Percentiles rank a stretch among this genome's conserved stretches.
Conservation (phyloP, 2,113 vertebrate species). For the Neodontobutis hainanensis region DNA sequence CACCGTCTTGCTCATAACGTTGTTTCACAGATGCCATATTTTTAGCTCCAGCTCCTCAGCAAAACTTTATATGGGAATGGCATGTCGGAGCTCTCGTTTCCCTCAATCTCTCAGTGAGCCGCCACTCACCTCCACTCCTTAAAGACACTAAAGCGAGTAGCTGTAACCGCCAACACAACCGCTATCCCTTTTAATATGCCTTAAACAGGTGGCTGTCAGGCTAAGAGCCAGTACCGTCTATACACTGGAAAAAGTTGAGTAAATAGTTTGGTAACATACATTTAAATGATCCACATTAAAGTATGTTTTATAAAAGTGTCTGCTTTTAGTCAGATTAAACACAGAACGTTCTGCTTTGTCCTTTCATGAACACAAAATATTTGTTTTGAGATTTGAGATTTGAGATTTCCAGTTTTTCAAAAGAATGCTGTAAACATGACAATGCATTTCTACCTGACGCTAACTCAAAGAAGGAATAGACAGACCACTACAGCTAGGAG, state of each 20-base stretch:
- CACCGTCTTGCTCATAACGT: slow-evolving; percentile 41
- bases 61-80: slow-evolving; percentile 80
- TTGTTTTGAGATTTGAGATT: too few relatives aligned
- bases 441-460: too few relatives aligned
- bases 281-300: too few relatives aligned
- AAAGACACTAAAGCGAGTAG: slow-evolving; percentile 48
- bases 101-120: slow-evolving; percentile 29
- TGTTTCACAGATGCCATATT: slow-evolving; percentile 65
- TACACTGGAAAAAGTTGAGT: not conserved
- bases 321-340: too few relatives aligned
- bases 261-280: not conserved
- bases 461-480: too few relatives aligned
- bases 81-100: slow-evolving; percentile 61
- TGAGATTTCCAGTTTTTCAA: too few relatives aligned
- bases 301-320: too few relatives aligned
- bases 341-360: too few relatives aligned
- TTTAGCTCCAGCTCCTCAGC: slow-evolving; percentile 69
- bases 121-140: slow-evolving; percentile 36
- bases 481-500: too few relatives aligned
- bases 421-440: too few relatives aligned
- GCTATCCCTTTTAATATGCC: slow-evolving; percentile 29
- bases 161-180: slow-evolving; percentile 22
- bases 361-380: too few relatives aligned
- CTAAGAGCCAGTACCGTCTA: slow-evolving; percentile 35
- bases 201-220: slow-evolving; percentile 66